Evolutionary conservation across 2,888 invertebrate genomes (phyloP), one percentile per base, ranked within the genome.

Genomic region (Drosophila meridionalis): DNA sequence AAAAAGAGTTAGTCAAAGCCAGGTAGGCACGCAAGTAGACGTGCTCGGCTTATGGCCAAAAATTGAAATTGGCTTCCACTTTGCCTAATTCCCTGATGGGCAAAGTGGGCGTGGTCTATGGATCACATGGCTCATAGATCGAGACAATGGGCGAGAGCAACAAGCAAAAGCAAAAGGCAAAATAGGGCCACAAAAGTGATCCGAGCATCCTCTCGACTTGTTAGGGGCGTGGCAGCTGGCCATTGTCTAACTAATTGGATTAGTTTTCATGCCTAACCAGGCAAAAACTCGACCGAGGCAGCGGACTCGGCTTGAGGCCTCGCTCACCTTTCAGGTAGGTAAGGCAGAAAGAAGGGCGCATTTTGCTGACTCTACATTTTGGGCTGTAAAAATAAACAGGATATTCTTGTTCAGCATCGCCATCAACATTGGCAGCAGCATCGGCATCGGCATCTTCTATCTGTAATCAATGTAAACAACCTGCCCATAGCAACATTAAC

Each of bases 171-270:
- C 70, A 63, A 76, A 70, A 58, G 47, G 26, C 58, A 50, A 53
- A 50, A n/a, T 8, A 67, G 55, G 66, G 65, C 59, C 65, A 55
- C 48, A 8, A n/a, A 12, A 52, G 36, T 53, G 71, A 77, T 76
- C 80, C 70, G 61, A 40, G 38, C 63, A 58, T 62, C 52, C 60
- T 58, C 80, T 80, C 63, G 45, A 76, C 69, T 65, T 45, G 48
- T 48, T 42, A 77, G 64, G 9, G 76, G 76, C 76, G 76, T 77
- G 76, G 69, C 43, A 62, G 56, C 58, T 69, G 66, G 43, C 58
- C 74, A 85, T 89, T 85, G 85, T 85, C 71, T 70, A 85, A 85
- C 85, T 85, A 85, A 85, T 85, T 85, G 85, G 85, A 85, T 85
- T 85, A 85, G 72, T 52, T 78, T 85, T 85, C 87, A 89, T 89